A percentile compares a stretch with the other conserved stretches of the same genome.
These are phyloP conservation scores for Bathynomus jamesi DNA, from an alignment of 1,140 invertebrate species.

Conservation along the genomic window DNA sequence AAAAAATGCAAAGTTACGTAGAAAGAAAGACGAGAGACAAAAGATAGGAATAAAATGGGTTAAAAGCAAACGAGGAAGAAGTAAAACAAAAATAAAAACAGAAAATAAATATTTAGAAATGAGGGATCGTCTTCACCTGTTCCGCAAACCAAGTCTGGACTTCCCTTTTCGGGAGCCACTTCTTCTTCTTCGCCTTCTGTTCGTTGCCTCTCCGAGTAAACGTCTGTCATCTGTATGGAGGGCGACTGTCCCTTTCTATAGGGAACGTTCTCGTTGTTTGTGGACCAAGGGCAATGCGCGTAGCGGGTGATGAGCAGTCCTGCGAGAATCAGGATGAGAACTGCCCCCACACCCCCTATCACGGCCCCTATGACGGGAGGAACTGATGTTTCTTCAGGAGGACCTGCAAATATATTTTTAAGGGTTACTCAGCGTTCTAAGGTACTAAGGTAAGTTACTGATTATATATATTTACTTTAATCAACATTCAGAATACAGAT, in stretches of 20 bases:
- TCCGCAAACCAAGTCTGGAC: background rate
- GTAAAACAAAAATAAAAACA: no score
- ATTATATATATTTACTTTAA: no score
- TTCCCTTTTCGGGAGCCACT: background rate
- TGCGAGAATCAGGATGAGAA: constrained; percentile 1
- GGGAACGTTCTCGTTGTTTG: background rate
- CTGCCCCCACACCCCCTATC: constrained; percentile 12
- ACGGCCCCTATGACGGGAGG: constrained; percentile 17
- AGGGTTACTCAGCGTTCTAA: no score
- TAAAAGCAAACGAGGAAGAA: no score
- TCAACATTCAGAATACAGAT: no score
- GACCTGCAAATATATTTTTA: constrained; percentile 6
- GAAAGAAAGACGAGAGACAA: no score
- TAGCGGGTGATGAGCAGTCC: constrained; percentile 6
- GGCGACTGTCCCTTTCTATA: background rate
- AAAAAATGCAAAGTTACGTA: no score
- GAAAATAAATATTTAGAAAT: no score
- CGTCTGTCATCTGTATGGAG: background rate
- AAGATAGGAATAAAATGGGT: no score
- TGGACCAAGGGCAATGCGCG: background rate
- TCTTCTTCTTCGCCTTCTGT: background rate
- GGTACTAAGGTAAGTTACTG: no score
- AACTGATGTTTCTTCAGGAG: constrained; percentile 14
- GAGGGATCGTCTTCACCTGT: background rate
- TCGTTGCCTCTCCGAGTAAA: background rate